Evolutionary conservation across 2,888 invertebrate genomes (phyloP).

Genomic region (Acleris cristana): DNA sequence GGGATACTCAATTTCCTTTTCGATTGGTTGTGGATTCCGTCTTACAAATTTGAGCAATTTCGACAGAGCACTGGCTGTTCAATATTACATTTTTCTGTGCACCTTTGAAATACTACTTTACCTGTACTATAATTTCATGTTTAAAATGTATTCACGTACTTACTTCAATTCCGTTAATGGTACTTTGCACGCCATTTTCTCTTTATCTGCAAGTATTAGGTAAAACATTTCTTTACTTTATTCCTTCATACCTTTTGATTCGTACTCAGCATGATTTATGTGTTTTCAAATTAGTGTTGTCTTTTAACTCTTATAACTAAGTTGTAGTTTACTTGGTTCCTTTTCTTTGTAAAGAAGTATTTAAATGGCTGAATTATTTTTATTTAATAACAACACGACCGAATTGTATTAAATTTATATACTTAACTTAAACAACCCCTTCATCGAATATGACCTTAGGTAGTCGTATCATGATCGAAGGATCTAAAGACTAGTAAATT

Average conservation of each 20-base stretch:
- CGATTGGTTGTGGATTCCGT: slow-evolving; percentile 44
- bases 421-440: slow-evolving; percentile 25
- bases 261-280: slow-evolving; percentile 33
- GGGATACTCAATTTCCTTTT: slow-evolving; percentile 60
- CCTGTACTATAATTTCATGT: slow-evolving; percentile 18
- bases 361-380: slow-evolving; percentile 48
- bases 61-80: slow-evolving; percentile 56
- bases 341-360: slow-evolving; percentile 9
- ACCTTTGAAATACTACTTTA: slow-evolving; percentile 26
- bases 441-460: slow-evolving; percentile 14
- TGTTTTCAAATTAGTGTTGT: slow-evolving; percentile 27
- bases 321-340: slow-evolving; percentile 29
- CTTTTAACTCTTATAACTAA: slow-evolving; percentile 22
- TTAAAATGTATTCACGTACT: slow-evolving; percentile 11
- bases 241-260: slow-evolving; percentile 24
- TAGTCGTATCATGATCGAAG: neutral
- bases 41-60: slow-evolving; percentile 56
- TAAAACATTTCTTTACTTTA: slow-evolving; percentile 17
- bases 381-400: slow-evolving; percentile 74
- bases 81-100: slow-evolving; percentile 25
- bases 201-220: slow-evolving; percentile 28
- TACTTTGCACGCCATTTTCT: slow-evolving; percentile 36
- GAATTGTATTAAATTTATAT: slow-evolving; percentile 61
- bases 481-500: too few species aligned
- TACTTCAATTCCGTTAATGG: slow-evolving; percentile 24